These are phyloP conservation scores for Cossypha polioptera DNA, from an alignment of 2,797 vertebrate species.

Conservation along the genomic window DNA sequence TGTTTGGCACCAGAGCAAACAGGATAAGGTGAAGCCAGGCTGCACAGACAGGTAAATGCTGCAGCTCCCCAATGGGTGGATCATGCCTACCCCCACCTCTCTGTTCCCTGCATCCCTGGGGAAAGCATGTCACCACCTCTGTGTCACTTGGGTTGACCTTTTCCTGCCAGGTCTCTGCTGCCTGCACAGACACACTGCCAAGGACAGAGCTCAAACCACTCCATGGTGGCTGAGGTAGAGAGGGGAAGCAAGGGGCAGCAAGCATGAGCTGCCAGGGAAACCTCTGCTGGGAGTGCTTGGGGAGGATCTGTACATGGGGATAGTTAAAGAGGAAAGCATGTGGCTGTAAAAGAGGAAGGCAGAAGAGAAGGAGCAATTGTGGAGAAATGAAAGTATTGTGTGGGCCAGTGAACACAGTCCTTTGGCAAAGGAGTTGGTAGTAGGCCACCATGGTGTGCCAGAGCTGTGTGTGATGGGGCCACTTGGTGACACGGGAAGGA, in stretches of 20 bases:
- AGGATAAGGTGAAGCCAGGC: neutral
- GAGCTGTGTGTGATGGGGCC: neutral
- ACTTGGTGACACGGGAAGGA: neutral
- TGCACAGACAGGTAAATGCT: neutral
- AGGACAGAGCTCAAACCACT: neutral
- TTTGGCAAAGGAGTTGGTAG: neutral
- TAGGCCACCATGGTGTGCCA: neutral
- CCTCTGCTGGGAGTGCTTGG: neutral
- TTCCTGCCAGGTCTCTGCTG: neutral
- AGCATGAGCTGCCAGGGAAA: neutral
- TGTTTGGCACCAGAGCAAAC: neutral
- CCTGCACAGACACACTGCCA: rapidly evolving
- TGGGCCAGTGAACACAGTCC: neutral
- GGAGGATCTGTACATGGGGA: rapidly evolving
- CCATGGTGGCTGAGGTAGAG: rapidly evolving
- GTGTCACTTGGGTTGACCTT: neutral
- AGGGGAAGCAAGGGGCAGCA: neutral
- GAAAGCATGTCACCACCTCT: neutral
- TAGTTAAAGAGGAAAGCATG: neutral
- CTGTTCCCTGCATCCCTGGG: neutral
- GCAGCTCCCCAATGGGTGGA: neutral
- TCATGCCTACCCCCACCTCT: neutral
- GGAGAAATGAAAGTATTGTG: neutral
- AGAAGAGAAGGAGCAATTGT: neutral
- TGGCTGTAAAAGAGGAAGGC: neutral